Conservation (phyloP, 2,888 invertebrate genomes). For the Isoperla grammatica region DNA sequence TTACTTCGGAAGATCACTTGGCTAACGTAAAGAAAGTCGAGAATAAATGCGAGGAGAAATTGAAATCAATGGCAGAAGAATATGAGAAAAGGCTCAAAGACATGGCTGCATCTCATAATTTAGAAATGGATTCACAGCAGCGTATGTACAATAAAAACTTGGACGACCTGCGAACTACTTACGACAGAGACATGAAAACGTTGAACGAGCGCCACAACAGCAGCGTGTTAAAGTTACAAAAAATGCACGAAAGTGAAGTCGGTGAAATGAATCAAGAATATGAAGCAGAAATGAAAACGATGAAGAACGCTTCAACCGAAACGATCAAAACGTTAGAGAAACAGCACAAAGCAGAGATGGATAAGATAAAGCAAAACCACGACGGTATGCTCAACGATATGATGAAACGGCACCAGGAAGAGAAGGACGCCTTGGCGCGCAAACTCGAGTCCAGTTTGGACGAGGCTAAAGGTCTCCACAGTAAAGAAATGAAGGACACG, state of each 20-base stretch:
- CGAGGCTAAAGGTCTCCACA: background rate
- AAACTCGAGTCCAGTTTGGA: background rate
- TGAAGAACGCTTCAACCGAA: constrained; percentile 37
- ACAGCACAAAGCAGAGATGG: background rate
- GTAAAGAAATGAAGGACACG: background rate
- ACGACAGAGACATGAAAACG: constrained; percentile 50
- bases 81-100: background rate
- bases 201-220: constrained; percentile 51
- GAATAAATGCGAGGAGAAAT: background rate
- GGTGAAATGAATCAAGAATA: constrained; percentile 47
- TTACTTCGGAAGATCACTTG: constrained; percentile 2
- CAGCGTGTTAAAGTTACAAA: constrained; percentile 52
- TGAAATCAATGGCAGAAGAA: constrained; percentile 2
- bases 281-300: constrained; percentile 50
- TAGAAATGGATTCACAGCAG: background rate
- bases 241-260: constrained; percentile 49
- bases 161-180: constrained; percentile 47
- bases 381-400: constrained; percentile 1
- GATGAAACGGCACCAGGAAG: background rate
- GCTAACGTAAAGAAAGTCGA: background rate
- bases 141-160: background rate
- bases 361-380: background rate
- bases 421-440: background rate
- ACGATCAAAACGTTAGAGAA: background rate
- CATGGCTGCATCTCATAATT: background rate